Conservation (phyloP, 2,113 vertebrate genomes). For the Trinectes maculatus region DNA sequence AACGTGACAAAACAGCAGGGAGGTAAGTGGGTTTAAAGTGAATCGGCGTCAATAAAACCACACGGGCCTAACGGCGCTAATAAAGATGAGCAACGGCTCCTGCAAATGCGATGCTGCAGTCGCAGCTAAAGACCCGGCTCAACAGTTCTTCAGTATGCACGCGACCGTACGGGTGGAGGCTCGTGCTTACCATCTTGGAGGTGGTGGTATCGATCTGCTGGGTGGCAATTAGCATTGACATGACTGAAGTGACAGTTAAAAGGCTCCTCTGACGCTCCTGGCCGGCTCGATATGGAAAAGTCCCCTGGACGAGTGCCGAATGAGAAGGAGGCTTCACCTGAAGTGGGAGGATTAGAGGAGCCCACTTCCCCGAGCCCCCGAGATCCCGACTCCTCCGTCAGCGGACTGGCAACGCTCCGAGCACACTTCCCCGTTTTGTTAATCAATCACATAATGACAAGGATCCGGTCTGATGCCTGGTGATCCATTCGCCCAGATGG, state of each 20-base stretch:
- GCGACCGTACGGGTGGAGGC: conserved; percentile 2
- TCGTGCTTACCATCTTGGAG: conserved; percentile 77
- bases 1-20: neutral
- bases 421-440: conserved; percentile 39
- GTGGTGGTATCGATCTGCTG: conserved; percentile 70
- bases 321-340: conserved; percentile 39
- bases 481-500: conserved; percentile 59
- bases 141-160: conserved; percentile 37
- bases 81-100: conserved; percentile 2
- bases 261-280: neutral
- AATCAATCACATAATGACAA: conserved; percentile 71
- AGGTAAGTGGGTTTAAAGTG: neutral
- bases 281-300: conserved; percentile 26
- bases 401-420: conserved; percentile 29
- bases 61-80: conserved; percentile 1
- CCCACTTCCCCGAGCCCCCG: neutral
- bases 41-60: conserved; percentile 23
- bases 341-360: conserved; percentile 54
- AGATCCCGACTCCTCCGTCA: neutral
- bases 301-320: conserved; percentile 47
- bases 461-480: conserved; percentile 40
- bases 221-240: conserved; percentile 78
- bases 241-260: conserved; percentile 37
- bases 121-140: conserved; percentile 12
- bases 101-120: conserved; percentile 10